Conservation (phyloP, 2,888 invertebrate species). For the Xylophagus ater region DNA sequence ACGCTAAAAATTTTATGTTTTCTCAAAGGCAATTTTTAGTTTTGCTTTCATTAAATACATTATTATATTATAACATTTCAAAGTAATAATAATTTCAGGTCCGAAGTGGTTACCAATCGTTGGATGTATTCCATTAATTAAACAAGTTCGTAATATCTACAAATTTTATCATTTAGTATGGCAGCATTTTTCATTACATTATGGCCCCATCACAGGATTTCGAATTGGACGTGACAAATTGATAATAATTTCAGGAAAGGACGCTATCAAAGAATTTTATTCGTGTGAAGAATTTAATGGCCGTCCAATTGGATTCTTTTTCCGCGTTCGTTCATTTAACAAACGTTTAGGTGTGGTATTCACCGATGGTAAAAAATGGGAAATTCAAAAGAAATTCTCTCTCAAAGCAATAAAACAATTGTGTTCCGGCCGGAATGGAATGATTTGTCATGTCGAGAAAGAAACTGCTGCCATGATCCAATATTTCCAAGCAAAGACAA, state of each 20-base stretch:
- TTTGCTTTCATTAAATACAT: no score
- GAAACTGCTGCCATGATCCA: slow-evolving; percentile 46
- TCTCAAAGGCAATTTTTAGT: no score
- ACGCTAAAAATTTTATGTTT: no score
- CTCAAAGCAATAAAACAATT: slow-evolving; percentile 51
- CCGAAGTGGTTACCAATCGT: slow-evolving; percentile 46
- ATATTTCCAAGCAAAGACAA: slow-evolving; percentile 32
- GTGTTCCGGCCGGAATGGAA: slow-evolving; percentile 46
- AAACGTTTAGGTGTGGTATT: slow-evolving; percentile 57
- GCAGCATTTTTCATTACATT: slow-evolving; percentile 44
- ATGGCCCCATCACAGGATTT: slow-evolving; percentile 55
- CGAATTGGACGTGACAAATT: slow-evolving; percentile 51
- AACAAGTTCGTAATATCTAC: slow-evolving; percentile 29
- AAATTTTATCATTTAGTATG: slow-evolving; percentile 48
- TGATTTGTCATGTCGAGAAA: slow-evolving; percentile 48
- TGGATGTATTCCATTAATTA: slow-evolving; percentile 41
- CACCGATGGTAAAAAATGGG: slow-evolving; percentile 55
- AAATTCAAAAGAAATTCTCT: slow-evolving; percentile 53
- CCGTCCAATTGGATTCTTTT: slow-evolving; percentile 59
- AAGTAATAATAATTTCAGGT: slow-evolving; percentile 42
- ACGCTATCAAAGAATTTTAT: slow-evolving; percentile 50
- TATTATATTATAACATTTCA: no score
- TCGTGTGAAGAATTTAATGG: slow-evolving; percentile 54
- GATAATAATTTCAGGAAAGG: slow-evolving; percentile 50
- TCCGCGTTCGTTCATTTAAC: slow-evolving; percentile 53